These are phyloP conservation scores for Bombyx mori DNA, from an alignment of 1,140 invertebrate species.

Conservation along the genomic window DNA sequence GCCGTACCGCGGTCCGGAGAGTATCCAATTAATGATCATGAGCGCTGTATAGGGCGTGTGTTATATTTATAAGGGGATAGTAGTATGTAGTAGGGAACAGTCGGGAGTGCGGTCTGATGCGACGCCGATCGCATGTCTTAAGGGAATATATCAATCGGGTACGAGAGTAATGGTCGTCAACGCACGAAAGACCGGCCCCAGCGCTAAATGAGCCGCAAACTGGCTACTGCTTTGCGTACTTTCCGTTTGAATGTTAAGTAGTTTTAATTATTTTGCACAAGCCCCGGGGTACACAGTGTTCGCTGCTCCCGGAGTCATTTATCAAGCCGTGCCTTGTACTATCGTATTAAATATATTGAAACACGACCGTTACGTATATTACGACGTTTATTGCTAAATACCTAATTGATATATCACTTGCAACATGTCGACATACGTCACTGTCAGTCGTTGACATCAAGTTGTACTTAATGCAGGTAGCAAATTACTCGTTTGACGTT, in stretches of 20 bases:
- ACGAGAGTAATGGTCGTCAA: constrained; percentile 51
- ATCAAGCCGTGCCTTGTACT: constrained; percentile 27
- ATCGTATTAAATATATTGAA: constrained; percentile 26
- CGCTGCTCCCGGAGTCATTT: constrained; percentile 33
- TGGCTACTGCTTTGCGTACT: constrained; percentile 42
- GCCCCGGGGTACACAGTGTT: constrained; percentile 34
- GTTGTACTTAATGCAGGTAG: too few species aligned
- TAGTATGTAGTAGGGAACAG: constrained; percentile 14
- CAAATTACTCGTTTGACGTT: too few species aligned
- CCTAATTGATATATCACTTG: constrained; percentile 3
- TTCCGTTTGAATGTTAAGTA: constrained; percentile 66
- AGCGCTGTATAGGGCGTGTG: constrained; percentile 37
- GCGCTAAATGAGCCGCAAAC: constrained; percentile 53
- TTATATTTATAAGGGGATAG: constrained; percentile 45
- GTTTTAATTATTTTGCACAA: constrained; percentile 64
- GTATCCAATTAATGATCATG: constrained; percentile 44
- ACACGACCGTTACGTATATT: constrained; percentile 13
- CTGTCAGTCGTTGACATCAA: too few species aligned
- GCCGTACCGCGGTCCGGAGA: constrained; percentile 44
- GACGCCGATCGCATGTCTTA: constrained; percentile 61
- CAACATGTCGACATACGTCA: neutral
- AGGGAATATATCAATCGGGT: constrained; percentile 61
- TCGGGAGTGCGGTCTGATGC: constrained; percentile 40
- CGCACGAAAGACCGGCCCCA: constrained; percentile 31
- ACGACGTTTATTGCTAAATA: constrained; percentile 6